Conservation (phyloP, 1,140 invertebrate species). For the Ceratitis capitata region DNA sequence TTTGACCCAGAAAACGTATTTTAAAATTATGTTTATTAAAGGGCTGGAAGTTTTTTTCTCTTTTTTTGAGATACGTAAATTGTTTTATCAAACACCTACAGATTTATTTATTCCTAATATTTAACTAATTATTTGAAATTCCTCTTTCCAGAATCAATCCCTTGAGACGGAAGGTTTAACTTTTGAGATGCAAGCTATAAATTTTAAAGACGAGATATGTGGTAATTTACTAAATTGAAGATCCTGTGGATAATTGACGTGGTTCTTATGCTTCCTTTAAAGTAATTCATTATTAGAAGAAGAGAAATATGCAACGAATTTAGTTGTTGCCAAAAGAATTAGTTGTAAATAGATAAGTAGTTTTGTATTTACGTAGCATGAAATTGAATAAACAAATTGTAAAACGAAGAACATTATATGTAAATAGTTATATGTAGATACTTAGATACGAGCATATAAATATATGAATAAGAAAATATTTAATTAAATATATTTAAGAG, state of each 20-base stretch:
- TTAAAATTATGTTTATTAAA: no score
- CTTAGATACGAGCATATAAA: neutral
- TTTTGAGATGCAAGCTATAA: neutral
- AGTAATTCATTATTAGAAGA: neutral
- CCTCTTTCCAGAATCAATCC: neutral
- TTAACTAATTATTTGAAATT: neutral
- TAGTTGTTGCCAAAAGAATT: slow-evolving; percentile 25
- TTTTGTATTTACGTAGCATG: slow-evolving; percentile 10
- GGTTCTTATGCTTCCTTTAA: slow-evolving; percentile 30
- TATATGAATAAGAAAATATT: neutral
- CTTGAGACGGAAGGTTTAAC: no score
- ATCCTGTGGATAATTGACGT: slow-evolving; percentile 20
- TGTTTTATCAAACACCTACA: no score
- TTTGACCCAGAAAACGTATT: no score
- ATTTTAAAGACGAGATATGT: neutral
- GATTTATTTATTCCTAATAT: no score
- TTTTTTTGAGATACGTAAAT: no score
- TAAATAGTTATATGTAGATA: neutral
- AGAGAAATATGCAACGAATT: slow-evolving; percentile 14
- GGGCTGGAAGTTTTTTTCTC: no score
- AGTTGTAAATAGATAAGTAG: slow-evolving; percentile 7
- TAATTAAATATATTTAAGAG: no score
- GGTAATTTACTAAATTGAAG: neutral
- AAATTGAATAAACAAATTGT: slow-evolving; percentile 6
- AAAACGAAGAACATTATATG: neutral